Conservation (phyloP, 64 coral and sea anemone genomes). For the Pocillopora damicornis region DNA sequence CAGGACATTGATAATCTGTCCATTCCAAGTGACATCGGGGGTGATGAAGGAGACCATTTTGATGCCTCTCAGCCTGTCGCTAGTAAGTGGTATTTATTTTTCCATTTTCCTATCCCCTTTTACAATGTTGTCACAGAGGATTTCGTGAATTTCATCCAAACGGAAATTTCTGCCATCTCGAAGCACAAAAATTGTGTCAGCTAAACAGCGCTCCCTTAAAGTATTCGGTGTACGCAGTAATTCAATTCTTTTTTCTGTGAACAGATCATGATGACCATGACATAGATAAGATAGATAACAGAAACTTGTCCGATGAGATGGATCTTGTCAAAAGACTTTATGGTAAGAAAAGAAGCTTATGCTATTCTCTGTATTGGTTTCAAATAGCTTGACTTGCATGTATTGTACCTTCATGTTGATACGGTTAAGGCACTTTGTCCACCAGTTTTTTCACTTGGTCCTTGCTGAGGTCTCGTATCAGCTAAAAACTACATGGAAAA, state of each 20-base stretch:
- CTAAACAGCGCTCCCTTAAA: neutral
- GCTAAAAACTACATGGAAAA: no score
- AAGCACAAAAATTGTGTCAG: no score
- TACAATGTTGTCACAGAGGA: no score
- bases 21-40: conserved; percentile 43
- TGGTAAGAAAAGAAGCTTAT: neutral
- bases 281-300: conserved; percentile 7
- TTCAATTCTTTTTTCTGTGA: neutral
- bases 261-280: conserved; percentile 18
- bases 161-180: no score
- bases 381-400: neutral
- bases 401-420: neutral
- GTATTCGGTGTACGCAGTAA: neutral
- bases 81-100: neutral
- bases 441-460: no score
- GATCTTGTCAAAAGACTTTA: conserved; percentile 25
- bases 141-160: no score
- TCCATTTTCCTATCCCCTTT: neutral
- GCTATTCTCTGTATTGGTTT: neutral
- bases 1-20: conserved; percentile 81
- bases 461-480: no score
- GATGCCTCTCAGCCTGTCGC: neutral
- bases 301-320: conserved; percentile 8
- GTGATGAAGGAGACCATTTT: conserved; percentile 18
- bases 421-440: no score